Percentiles rank a stretch among this genome's conserved stretches.
phyloP scores from a whole-genome alignment of 2,113 vertebrate genomes.

The Toxotes chatareus region DNA sequence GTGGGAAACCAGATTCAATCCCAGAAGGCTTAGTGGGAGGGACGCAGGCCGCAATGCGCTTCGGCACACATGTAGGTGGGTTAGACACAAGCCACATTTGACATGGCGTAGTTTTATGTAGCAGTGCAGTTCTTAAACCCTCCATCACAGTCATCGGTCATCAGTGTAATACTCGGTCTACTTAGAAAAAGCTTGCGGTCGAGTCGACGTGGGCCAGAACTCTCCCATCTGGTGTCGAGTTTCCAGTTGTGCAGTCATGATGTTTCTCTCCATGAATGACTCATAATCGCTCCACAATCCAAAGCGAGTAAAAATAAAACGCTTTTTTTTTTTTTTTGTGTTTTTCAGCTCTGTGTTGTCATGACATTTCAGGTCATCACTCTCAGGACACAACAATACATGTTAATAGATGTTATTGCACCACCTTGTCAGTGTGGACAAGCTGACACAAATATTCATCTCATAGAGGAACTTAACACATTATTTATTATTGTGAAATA shows the following conservation, averaged over 20 bases:
- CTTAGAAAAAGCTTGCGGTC: conserved; percentile 16
- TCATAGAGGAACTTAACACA: too few species aligned
- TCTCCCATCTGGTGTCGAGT: conserved; percentile 50
- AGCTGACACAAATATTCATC: conserved; percentile 42
- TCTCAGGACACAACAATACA: conserved; percentile 16
- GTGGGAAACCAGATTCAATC: conserved; percentile 72
- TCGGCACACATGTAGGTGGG: conserved; percentile 53
- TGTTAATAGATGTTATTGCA: conserved; percentile 40
- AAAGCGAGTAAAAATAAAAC: conserved; percentile 50
- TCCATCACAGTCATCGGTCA: conserved; percentile 42
- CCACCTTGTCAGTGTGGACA: conserved; percentile 22
- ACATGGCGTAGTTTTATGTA: conserved; percentile 52
- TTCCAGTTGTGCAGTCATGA: conserved; percentile 46
- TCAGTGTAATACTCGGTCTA: conserved; percentile 6
- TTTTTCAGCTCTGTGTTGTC: conserved; percentile 45
- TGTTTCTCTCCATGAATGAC: conserved; percentile 61
- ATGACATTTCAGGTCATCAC: conserved; percentile 43
- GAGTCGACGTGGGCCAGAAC: conserved; percentile 13
- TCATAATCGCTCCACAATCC: conserved; percentile 48
- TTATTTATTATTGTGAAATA: too few species aligned
- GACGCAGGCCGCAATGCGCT: conserved; percentile 40
- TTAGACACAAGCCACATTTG: conserved; percentile 66
- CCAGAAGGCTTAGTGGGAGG: conserved; percentile 67
- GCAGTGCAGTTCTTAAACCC: conserved; percentile 47
- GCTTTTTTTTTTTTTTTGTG: conserved; percentile 23